These are phyloP conservation scores for Helicolenus hilgendorfi DNA, from an alignment of 2,797 vertebrate genomes.

Conservation along the genomic window DNA sequence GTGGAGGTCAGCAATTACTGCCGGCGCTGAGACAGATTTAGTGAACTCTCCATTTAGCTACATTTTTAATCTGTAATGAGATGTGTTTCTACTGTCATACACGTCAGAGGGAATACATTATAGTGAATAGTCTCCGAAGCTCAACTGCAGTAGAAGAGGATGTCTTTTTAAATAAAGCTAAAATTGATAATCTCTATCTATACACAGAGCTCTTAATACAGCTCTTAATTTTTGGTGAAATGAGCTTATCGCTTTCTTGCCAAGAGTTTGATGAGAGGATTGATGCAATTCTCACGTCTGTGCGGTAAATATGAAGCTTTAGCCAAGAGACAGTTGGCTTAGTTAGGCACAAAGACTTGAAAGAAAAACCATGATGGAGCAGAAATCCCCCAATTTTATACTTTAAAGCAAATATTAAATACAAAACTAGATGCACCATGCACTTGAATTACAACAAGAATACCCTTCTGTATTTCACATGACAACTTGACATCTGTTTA, in stretches of 20 bases:
- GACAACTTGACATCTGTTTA: neutral
- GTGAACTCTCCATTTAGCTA: neutral
- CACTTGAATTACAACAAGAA: neutral
- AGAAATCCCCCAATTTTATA: neutral
- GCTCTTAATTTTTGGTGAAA: neutral
- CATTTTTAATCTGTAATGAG: neutral
- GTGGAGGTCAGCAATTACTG: constrained; percentile 14
- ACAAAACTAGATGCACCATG: neutral
- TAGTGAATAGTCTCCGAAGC: neutral
- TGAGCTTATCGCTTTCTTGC: neutral
- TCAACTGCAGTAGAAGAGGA: neutral
- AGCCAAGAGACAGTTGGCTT: neutral
- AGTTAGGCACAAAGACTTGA: neutral
- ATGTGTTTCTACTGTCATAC: neutral
- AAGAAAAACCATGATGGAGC: neutral
- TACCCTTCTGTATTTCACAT: neutral
- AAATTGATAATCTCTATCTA: neutral
- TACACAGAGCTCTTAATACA: neutral
- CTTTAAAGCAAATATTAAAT: neutral
- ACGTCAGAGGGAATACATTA: neutral
- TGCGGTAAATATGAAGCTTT: neutral
- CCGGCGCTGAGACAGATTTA: neutral
- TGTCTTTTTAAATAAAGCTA: neutral
- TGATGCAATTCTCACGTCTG: neutral
- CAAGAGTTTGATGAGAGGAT: neutral